Conservation (phyloP, 2,797 vertebrate genomes). For the Parambassis ranga region DNA sequence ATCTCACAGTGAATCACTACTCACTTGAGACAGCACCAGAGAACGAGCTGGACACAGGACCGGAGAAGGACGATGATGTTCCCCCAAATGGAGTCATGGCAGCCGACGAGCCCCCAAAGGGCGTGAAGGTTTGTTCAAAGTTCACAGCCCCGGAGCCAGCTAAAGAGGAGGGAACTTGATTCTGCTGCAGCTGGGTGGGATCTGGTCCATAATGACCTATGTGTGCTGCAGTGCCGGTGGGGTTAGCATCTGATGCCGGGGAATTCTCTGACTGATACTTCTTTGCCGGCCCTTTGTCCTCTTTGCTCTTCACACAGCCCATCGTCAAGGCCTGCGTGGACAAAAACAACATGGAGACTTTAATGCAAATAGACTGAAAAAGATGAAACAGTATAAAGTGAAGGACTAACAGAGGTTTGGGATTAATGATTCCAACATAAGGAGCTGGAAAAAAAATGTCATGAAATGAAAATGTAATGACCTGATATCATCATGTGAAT, state of each 20-base stretch:
- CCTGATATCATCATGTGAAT: conserved; percentile 49
- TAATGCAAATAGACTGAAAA: neutral
- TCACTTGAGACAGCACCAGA: conserved; percentile 88
- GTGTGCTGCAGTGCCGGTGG: conserved; percentile 75
- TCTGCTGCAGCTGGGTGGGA: conserved; percentile 84
- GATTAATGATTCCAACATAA: conserved; percentile 37
- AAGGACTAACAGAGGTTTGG: neutral
- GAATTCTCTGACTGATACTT: conserved; percentile 88
- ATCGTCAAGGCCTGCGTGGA: conserved; percentile 79
- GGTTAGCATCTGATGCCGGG: conserved; percentile 76
- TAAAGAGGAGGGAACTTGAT: conserved; percentile 76
- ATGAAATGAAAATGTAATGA: conserved; percentile 49
- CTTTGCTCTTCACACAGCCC: conserved; percentile 97
- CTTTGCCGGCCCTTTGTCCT: conserved; percentile 88
- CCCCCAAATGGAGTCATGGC: conserved; percentile 93
- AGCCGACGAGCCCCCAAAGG: conserved; percentile 88
- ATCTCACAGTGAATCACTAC: conserved; percentile 1
- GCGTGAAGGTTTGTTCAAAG: conserved; percentile 89
- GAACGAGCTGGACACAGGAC: conserved; percentile 87
- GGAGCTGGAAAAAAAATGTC: conserved; percentile 19
- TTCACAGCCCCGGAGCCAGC: conserved; percentile 82
- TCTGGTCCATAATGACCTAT: conserved; percentile 88
- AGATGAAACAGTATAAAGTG: neutral
- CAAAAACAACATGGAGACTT: conserved; percentile 24
- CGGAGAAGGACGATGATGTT: conserved; percentile 88